Conservation (phyloP, 2,888 invertebrate species). For the Mimumesa dahlbomi region DNA sequence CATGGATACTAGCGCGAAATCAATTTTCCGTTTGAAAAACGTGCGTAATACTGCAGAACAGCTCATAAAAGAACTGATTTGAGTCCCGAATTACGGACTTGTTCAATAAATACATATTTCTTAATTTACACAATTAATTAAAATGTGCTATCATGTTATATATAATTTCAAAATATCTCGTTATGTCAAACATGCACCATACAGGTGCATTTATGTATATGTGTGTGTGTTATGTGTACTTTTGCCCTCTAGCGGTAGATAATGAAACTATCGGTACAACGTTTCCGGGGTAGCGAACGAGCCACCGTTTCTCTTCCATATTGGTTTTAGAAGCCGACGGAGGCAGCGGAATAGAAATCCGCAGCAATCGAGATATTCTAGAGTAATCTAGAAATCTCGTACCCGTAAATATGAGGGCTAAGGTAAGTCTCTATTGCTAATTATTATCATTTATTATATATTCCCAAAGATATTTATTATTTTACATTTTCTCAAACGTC, state of each 20-base stretch:
- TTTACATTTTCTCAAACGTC: constrained; percentile 2
- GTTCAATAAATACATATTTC: background rate
- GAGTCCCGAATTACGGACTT: background rate
- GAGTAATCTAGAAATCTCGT: constrained; percentile 66
- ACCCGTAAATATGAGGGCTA: constrained; percentile 74
- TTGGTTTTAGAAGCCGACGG: constrained; percentile 65
- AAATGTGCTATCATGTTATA: too few relatives aligned
- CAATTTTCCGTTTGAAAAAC: background rate
- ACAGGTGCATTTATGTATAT: too few relatives aligned
- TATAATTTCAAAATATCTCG: too few relatives aligned
- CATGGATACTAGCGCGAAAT: constrained; percentile 10
- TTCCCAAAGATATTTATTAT: constrained; percentile 3
- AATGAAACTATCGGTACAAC: background rate
- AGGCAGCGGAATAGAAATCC: constrained; percentile 64
- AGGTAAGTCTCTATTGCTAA: constrained; percentile 65
- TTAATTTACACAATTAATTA: background rate
- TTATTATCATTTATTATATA: constrained; percentile 46
- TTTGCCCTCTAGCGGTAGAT: constrained; percentile 19
- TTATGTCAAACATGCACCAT: too few relatives aligned
- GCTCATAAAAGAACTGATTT: background rate
- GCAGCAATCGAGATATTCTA: constrained; percentile 69
- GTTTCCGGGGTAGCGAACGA: constrained; percentile 25
- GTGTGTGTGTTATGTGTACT: too few relatives aligned
- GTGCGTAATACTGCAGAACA: background rate
- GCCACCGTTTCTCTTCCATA: constrained; percentile 67